Evolutionary conservation across 1,140 invertebrate genomes (phyloP), one percentile per base, ranked within the genome.

Genomic region (Ditylenchus dipsaci): DNA sequence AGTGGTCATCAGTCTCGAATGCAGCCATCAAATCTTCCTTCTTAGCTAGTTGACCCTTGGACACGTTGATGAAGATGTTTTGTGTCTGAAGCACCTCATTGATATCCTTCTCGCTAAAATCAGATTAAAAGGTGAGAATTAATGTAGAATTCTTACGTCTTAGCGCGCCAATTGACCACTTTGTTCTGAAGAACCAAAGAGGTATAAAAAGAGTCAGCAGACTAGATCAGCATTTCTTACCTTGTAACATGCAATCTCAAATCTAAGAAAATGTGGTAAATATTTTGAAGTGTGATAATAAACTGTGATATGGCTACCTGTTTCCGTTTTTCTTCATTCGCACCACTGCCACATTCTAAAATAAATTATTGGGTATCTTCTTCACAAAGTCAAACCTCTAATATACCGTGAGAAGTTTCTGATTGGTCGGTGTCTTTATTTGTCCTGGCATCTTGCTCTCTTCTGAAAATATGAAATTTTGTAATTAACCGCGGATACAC

Each of bases 241-340:
- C 33, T 91, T 93, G 83, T 99, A 99, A 85, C 95, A 98, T 1
- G 96, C 96, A 75, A 99, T 97, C 87, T 99, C 96, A 86, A 96
- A 99, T 77, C 49, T 38, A 38, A 38, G 33, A 38, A 11, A 5
- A n/a, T n/a, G n/a, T n/a, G n/a, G n/a, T n/a, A n/a, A n/a, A n/a
- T n/a, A n/a, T n/a, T n/a, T n/a, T n/a, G n/a, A n/a, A n/a, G n/a
- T n/a, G n/a, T n/a, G n/a, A n/a, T n/a, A n/a, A n/a, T n/a, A n/a
- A n/a, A 11, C 33, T 5, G 33, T 11, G 3, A 38, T 5, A 38
- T 3, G 3, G 3, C 11, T 38, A 38, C 33, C 95, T 87, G 83
- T 96, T 97, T n/a, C 96, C 95, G 78, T 87, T 89, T 86, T 97
- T 98, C 84, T 98, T 99, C 84, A 97, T 89, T 65, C 95, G 87